Conservation (phyloP, 2,113 vertebrate species). For the Dicaeum eximium region DNA sequence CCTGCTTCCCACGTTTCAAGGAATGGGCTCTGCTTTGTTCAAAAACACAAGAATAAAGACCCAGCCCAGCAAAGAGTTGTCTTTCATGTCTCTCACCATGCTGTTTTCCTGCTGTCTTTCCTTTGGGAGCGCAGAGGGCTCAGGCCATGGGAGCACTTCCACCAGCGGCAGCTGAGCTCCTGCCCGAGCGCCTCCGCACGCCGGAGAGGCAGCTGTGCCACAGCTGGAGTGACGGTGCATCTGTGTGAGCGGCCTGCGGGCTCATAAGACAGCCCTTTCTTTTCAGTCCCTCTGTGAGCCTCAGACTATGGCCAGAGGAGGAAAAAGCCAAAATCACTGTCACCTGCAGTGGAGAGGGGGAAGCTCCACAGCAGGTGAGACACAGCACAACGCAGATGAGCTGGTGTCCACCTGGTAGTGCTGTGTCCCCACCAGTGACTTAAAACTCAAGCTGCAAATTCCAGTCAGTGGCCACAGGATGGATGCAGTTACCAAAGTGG, state of each 20-base stretch:
- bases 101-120: not conserved
- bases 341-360: too few species aligned
- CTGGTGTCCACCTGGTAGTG: not conserved
- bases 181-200: fast-evolving
- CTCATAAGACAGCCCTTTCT: not conserved
- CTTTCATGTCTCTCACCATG: fast-evolving
- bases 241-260: fast-evolving
- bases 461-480: not conserved
- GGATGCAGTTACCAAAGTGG: not conserved
- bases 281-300: not conserved
- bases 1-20: not conserved
- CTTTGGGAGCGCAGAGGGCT: fast-evolving
- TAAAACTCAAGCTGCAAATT: not conserved
- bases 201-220: not conserved
- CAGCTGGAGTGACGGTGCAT: not conserved
- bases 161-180: not conserved
- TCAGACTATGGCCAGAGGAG: not conserved
- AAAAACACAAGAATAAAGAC: not conserved
- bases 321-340: not conserved
- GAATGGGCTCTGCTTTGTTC: not conserved
- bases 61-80: not conserved
- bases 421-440: not conserved
- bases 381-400: not conserved
- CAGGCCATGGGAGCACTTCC: fast-evolving
- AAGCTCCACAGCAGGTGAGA: not conserved